Base-by-base conservation (phyloP, 2,888 invertebrate species). In the Elegia similella region DNA sequence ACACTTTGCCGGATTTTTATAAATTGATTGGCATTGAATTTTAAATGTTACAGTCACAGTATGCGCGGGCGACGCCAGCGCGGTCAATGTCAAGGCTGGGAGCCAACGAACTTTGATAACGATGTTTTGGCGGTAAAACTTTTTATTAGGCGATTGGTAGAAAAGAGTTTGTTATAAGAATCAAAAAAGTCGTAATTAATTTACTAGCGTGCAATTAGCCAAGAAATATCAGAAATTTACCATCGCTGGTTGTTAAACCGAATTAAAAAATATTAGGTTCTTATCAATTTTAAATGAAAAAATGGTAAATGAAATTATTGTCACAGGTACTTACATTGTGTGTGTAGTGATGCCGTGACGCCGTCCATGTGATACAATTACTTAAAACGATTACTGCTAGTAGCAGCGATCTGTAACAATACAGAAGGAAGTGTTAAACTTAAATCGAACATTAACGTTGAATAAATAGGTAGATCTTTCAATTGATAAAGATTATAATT, bases 251-350 rank as follows among this genome's bases (percentile, higher is more conserved):
- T n/a, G n/a, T n/a, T n/a, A n/a, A n/a, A n/a, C n/a, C n/a, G n/a
- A n/a, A n/a, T n/a, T n/a, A n/a, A n/a, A n/a, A n/a, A n/a, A n/a
- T n/a, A n/a, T 23, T 2, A 23, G 23, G 23, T 23, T 23, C 23
- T 23, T 23, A 23, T 3, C 23, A 23, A 3, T 23, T 5, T 23
- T 3, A 23, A 23, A 3, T 23, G 5, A 23, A 3, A 3, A 23
- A 23, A 2, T 23, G 23, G n/a, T n/a, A n/a, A n/a, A n/a, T n/a
- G n/a, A n/a, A n/a, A n/a, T n/a, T n/a, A n/a, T n/a, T n/a, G n/a
- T n/a, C n/a, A n/a, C n/a, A n/a, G n/a, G 8, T 71, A 88, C 90
- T 89, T 74, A 91, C 91, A 78, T 88, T 86, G 70, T 90, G 87
- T 81, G 80, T 74, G 61, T 75, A 84, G 62, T 89, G 89, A 66